Base-by-base conservation (phyloP, 2,888 invertebrate species). In the Lasioglossum figueresi region DNA sequence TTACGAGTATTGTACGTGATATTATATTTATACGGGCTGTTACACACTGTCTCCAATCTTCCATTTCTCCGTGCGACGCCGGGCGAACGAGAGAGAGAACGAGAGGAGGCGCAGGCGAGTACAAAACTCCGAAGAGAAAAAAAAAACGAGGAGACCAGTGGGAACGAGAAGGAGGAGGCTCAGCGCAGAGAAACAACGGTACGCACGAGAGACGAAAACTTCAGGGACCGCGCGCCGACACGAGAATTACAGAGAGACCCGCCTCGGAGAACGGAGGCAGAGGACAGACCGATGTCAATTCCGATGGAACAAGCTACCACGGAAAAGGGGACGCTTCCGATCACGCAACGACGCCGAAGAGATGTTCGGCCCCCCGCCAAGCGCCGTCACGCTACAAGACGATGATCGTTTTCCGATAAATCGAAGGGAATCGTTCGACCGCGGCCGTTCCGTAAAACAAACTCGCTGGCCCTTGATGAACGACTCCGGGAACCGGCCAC, bases 21-120 rank as follows among this genome's bases (percentile, higher is more conserved):
- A 91, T 91, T 92, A 93, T 91, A 93, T 93, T 94, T 93, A 93
- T 94, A 94, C 92, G 91, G 91, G 93, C 93, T 93, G 93, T 93
- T 90, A 89, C 88, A 90, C 86, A 82, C 88, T 88, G 82, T 90
- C 90, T 89, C 89, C 88, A 88, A 89, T 89, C 88, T 90, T 90
- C 90, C 90, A 90, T 88, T 90, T 89, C 88, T 82, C 79, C 84
- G 90, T 89, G 90, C 89, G 90, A 80, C 76, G 76, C 80, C 89
- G 89, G 72, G 80, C 85, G 88, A 90, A 88, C 90, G 89, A 88
- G 68, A 75, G 75, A 70, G 75, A 70, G 80, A 73, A 63, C 48
- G 81, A 75, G 59, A 81, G 59, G 45, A 74, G 82, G 80, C 77
- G 86, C 76, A 78, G 78, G 82, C 82, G 82, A 68, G 40, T 68